phyloP scores from a whole-genome alignment of 2,797 vertebrate species.

The Setipinna tenuifilis region DNA sequence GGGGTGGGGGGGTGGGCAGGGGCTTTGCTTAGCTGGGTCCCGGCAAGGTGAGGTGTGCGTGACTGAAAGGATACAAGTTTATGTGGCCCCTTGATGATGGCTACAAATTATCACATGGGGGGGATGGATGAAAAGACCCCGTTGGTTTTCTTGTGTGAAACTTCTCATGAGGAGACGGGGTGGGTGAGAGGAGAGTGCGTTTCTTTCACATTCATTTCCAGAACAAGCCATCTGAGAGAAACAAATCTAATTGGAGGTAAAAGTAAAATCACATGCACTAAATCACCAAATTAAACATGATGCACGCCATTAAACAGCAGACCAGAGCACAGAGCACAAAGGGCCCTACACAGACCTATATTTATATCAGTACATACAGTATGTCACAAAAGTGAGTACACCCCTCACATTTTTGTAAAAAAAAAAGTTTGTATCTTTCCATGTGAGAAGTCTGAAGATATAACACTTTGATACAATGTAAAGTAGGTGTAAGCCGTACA shows the following conservation, averaged over 20 bases:
- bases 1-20: no score
- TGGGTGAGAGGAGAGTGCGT: neutral
- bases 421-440: no score
- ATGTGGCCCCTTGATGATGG: constrained; percentile 25
- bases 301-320: neutral
- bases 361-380: no score
- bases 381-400: no score
- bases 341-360: neutral
- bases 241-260: constrained; percentile 19
- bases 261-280: constrained; percentile 23
- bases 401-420: no score
- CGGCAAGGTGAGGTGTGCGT: constrained; percentile 31
- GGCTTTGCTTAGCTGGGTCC: neutral
- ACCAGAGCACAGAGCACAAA: neutral
- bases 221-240: constrained; percentile 19
- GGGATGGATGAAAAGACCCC: constrained; percentile 31
- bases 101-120: constrained; percentile 29
- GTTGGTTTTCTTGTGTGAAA: constrained; percentile 34
- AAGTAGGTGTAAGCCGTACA: no score
- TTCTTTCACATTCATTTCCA: neutral
- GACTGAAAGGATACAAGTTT: constrained; percentile 33
- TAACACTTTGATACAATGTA: no score
- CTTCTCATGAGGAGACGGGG: constrained; percentile 39
- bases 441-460: no score
- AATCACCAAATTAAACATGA: constrained; percentile 20